phyloP scores from a whole-genome alignment of 2,113 vertebrate genomes.

The Panthera tigris region DNA sequence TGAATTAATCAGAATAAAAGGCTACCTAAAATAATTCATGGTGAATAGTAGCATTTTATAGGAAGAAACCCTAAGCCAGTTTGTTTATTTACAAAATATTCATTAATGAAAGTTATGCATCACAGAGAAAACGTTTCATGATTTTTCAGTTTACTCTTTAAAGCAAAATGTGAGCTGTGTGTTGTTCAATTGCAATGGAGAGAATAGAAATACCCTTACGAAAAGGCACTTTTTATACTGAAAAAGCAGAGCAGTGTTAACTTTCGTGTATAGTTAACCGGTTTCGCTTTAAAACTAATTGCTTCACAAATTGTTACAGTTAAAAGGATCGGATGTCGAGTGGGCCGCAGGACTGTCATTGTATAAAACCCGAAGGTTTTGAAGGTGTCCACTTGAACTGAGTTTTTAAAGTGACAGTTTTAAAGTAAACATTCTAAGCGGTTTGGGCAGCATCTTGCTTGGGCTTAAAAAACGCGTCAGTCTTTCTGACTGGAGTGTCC shows the following conservation, averaged over 20 bases:
- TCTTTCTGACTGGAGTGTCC: neutral
- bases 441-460: neutral
- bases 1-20: conserved; percentile 83
- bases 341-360: neutral
- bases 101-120: conserved; percentile 65
- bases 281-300: neutral
- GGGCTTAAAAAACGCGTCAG: neutral
- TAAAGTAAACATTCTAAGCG: conserved; percentile 29
- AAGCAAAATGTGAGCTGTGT: conserved; percentile 68
- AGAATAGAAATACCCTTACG: conserved; percentile 29
- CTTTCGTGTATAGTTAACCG: neutral
- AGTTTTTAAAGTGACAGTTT: neutral
- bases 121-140: conserved; percentile 66
- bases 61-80: conserved; percentile 28
- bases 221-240: conserved; percentile 48
- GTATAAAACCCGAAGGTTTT: conserved; percentile 33
- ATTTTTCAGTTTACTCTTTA: conserved; percentile 73
- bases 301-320: neutral
- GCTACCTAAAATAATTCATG: conserved; percentile 76
- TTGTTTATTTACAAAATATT: conserved; percentile 41
- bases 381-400: conserved; percentile 33
- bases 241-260: conserved; percentile 61
- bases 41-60: conserved; percentile 79
- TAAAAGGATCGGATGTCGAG: neutral
- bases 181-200: conserved; percentile 62